Conservation (phyloP, 2,888 invertebrate species). For the Mimumesa dahlbomi region DNA sequence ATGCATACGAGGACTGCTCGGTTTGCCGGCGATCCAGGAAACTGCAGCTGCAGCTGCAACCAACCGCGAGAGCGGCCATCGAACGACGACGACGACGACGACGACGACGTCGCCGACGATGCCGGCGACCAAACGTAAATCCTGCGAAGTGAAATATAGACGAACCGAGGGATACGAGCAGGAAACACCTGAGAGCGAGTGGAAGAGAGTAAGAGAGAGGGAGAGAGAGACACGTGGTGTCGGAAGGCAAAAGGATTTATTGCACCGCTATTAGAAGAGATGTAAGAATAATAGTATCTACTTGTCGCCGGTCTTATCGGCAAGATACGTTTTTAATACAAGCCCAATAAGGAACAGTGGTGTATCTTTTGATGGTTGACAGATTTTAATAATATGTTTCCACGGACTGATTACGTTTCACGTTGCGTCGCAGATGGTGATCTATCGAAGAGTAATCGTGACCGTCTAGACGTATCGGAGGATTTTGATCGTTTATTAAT, state of each 20-base stretch:
- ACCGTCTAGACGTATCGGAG: too few species aligned
- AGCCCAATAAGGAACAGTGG: background rate
- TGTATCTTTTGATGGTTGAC: background rate
- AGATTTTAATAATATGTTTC: too few species aligned
- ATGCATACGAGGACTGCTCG: conserved; percentile 19
- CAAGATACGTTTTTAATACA: background rate
- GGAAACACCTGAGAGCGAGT: conserved; percentile 33
- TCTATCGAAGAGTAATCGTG: too few species aligned
- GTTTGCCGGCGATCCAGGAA: conserved; percentile 61
- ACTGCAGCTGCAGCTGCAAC: conserved; percentile 58
- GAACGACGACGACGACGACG: conserved; percentile 36
- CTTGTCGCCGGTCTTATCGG: background rate
- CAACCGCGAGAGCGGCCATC: conserved; percentile 46
- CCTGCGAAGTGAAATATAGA: conserved; percentile 54
- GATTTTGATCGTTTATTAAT: too few species aligned
- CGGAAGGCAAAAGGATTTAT: conserved; percentile 31
- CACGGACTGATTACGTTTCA: too few species aligned
- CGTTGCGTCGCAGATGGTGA: too few species aligned
- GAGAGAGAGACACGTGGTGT: background rate
- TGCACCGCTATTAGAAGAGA: conserved; percentile 18
- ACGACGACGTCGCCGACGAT: conserved; percentile 20
- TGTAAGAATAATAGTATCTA: conserved; percentile 22
- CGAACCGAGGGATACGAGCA: conserved; percentile 49
- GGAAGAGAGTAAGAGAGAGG: conserved; percentile 6
- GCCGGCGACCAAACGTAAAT: conserved; percentile 53